Evolutionary conservation across 2,797 vertebrate genomes (phyloP).

Genomic region (Cyprinodon diabolis): DNA sequence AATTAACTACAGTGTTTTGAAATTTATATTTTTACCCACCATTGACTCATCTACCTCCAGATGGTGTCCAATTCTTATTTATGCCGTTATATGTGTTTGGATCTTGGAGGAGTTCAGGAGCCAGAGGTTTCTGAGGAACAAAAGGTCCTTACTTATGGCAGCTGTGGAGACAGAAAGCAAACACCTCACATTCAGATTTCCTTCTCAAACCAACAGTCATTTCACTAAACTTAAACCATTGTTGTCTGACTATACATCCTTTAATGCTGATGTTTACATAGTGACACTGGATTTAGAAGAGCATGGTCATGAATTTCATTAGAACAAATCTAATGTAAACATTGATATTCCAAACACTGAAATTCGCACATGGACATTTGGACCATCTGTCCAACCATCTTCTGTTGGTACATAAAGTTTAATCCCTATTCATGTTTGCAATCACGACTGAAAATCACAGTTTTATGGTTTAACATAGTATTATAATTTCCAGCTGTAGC

Average conservation of each 20-base stretch:
- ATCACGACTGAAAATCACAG: not conserved
- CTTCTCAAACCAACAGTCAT: slow-evolving; percentile 41
- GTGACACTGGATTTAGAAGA: not conserved
- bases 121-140: slow-evolving; percentile 34
- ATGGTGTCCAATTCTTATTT: slow-evolving; percentile 33
- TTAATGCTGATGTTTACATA: not conserved
- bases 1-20: slow-evolving; percentile 19
- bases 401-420: not conserved
- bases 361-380: not conserved
- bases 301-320: not conserved
- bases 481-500: not conserved
- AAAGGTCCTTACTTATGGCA: slow-evolving; percentile 58
- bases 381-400: not conserved
- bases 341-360: not conserved
- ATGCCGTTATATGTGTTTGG: slow-evolving; percentile 11
- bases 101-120: slow-evolving; percentile 26
- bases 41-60: slow-evolving; percentile 10
- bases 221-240: slow-evolving; percentile 30
- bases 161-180: slow-evolving; percentile 27
- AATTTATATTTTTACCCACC: slow-evolving; percentile 40
- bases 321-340: not conserved
- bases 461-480: not conserved
- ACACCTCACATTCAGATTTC: slow-evolving; percentile 30
- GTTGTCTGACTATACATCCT: not conserved
- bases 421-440: not conserved